Percentiles rank a stretch among this genome's conserved stretches.
Evolutionary conservation across 2,888 invertebrate species (phyloP).

Genomic region (Tenthredo amoena): DNA sequence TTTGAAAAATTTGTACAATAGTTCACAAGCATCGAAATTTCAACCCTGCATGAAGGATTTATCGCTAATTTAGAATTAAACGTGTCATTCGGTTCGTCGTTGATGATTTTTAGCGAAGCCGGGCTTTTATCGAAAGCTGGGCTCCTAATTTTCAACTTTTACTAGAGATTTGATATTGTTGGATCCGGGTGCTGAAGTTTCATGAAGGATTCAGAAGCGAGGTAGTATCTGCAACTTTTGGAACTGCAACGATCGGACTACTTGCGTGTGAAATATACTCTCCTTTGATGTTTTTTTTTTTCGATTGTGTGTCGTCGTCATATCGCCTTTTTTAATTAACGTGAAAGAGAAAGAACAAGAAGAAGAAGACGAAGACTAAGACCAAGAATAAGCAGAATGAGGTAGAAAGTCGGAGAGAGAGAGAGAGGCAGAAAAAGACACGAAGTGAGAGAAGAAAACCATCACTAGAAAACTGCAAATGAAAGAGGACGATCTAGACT

Average conservation of each 20-base stretch:
- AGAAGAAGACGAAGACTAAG: neutral
- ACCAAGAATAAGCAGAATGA: neutral
- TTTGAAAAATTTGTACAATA: neutral
- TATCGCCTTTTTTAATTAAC: conserved; percentile 71
- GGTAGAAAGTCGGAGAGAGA: neutral
- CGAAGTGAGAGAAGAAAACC: neutral
- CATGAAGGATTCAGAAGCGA: conserved; percentile 35
- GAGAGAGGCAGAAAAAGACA: neutral
- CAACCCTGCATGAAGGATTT: neutral
- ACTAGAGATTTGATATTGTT: neutral
- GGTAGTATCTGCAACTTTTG: conserved; percentile 66
- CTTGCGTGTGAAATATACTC: conserved; percentile 61
- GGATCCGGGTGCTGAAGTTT: neutral
- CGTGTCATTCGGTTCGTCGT: neutral
- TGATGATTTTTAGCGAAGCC: neutral
- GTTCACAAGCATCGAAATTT: neutral
- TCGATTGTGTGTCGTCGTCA: conserved; percentile 60
- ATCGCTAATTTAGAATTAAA: neutral
- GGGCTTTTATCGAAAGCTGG: neutral
- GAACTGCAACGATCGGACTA: conserved; percentile 58
- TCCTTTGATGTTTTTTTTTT: conserved; percentile 66
- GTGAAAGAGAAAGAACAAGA: conserved; percentile 57
- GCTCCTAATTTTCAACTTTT: neutral
- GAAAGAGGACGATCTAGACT: conserved; percentile 45
- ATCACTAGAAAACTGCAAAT: conserved; percentile 27